Base-by-base conservation (phyloP, 2,888 invertebrate species). In the Phymatocera aterrima region DNA sequence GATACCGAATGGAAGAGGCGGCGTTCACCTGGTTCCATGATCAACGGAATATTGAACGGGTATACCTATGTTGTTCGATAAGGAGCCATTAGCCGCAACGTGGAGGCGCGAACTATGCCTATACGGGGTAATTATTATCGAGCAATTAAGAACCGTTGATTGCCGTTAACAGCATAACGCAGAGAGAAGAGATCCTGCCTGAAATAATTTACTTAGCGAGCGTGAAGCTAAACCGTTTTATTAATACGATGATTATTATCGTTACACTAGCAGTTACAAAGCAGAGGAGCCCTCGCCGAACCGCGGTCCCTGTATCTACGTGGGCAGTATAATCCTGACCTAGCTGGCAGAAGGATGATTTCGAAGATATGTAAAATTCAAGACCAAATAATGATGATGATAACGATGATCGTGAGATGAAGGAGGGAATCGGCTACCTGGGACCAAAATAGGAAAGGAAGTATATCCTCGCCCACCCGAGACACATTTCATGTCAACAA, bases 121-220 rank as follows among this genome's bases (percentile, higher is more conserved):
- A 2, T 12, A 4, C 31, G 80, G n/a, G 80, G 81, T 87, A 86
- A 88, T 88, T 87, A 88, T 86, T 85, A 86, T 84, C 83, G 81
- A 85, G 84, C 85, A 88, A 88, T 88, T 88, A 89, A 88, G 85
- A 85, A 85, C 85, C 86, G 87, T 85, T 87, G 85, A 89, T 88
- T 86, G 86, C 88, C 83, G 85, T 88, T 88, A 88, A 85, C 21
- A 51, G 10, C 72, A 8, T n/a, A 34, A 3, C 43, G 21, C 18
- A 21, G 43, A 1, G 18, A 64, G 31, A 60, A 24, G 24, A 28
- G 6, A 12, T 51, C 51, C 34, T 72, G 72, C 72, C 51, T 31
- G 72, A 72, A 72, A 72, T 72, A 72, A 72, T 72, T 72, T 72
- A 72, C 72, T 72, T 72, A 51, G 72, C 51, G 31, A 51, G 43